phyloP scores from a whole-genome alignment of 2,888 invertebrate species.

The Neoitamus cyanurus region DNA sequence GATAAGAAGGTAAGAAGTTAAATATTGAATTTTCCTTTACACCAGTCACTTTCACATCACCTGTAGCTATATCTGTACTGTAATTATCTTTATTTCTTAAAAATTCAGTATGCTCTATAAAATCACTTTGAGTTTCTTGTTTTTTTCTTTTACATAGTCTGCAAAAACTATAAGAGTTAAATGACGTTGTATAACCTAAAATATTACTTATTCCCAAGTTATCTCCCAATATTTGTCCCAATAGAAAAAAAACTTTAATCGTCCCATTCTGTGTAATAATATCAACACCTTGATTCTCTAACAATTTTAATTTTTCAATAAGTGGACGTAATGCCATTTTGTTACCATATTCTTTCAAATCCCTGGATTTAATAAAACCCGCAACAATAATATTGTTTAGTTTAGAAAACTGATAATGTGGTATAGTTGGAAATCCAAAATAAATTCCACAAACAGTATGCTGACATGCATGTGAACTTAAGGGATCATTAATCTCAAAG shows the following conservation, averaged over 20 bases:
- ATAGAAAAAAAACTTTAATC: too few species aligned
- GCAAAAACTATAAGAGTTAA: constrained; percentile 46
- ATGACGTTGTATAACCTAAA: constrained; percentile 44
- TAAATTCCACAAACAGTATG: background rate
- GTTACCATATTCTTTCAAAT: constrained; percentile 47
- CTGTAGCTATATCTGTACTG: background rate
- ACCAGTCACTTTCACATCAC: background rate
- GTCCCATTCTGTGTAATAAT: constrained; percentile 4
- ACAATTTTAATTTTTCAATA: constrained; percentile 23
- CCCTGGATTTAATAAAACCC: background rate
- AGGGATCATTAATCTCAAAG: too few species aligned
- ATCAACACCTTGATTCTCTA: background rate
- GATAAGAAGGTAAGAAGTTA: background rate
- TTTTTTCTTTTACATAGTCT: constrained; percentile 43
- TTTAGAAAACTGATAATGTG: background rate
- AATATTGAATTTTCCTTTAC: constrained; percentile 3
- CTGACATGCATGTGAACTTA: too few species aligned
- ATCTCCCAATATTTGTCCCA: constrained; percentile 45
- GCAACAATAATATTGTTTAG: background rate
- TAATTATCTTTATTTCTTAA: background rate
- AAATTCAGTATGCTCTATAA: background rate
- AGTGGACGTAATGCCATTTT: constrained; percentile 24
- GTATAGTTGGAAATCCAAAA: background rate
- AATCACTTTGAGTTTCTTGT: background rate
- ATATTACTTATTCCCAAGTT: constrained; percentile 48